These are phyloP conservation scores for Panurus biarmicus DNA, from an alignment of 2,113 vertebrate species.

Conservation along the genomic window DNA sequence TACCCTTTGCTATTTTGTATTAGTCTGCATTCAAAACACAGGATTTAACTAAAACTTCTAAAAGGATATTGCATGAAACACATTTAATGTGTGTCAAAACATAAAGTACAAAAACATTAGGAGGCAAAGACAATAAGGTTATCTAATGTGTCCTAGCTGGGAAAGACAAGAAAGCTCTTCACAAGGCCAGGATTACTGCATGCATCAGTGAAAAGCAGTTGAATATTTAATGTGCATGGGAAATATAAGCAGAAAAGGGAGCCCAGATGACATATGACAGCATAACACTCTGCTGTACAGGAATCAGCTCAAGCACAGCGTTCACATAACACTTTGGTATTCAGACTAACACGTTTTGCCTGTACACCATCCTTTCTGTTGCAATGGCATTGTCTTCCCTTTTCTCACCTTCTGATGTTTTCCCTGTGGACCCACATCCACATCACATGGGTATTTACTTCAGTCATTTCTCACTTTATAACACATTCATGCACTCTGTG, in stretches of 20 bases:
- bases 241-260: constrained; percentile 29
- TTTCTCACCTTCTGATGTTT: constrained; percentile 24
- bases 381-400: constrained; percentile 8
- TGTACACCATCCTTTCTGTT: neutral
- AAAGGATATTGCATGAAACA: neutral
- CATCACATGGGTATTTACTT: neutral
- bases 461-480: constrained; percentile 31
- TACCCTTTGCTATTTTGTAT: constrained; percentile 6
- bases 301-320: neutral
- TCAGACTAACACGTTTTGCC: constrained; percentile 17
- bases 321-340: neutral
- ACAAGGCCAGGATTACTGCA: constrained; percentile 10
- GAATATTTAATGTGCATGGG: constrained; percentile 45
- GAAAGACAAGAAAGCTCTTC: constrained; percentile 5
- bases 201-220: neutral
- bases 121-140: constrained; percentile 18
- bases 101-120: neutral
- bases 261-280: constrained; percentile 31
- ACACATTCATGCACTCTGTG: neutral
- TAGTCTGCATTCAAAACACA: neutral
- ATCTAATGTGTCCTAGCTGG: neutral
- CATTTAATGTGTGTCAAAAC: neutral
- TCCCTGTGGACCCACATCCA: constrained; percentile 5
- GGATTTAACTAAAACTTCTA: constrained; percentile 13
- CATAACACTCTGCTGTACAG: neutral